Conservation (phyloP, 1,140 invertebrate species). For the Agrypnia vestita region DNA sequence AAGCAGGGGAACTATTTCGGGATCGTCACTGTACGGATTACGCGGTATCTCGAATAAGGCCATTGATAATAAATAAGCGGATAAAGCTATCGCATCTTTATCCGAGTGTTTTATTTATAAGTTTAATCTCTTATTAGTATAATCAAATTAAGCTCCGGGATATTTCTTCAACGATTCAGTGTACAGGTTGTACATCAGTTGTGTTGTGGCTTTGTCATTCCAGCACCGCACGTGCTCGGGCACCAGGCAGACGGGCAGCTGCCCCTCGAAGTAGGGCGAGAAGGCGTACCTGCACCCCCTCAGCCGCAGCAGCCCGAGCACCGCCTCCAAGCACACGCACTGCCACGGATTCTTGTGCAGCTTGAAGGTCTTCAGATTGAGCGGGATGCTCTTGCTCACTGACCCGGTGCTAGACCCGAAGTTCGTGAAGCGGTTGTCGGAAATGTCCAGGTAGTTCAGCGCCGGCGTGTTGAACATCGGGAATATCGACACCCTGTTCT, state of each 20-base stretch:
- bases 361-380: slow-evolving; percentile 16
- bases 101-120: too few species aligned
- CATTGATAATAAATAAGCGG: too few species aligned
- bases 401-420: slow-evolving; percentile 37
- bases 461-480: slow-evolving; percentile 14
- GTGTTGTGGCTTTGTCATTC: slow-evolving; percentile 40
- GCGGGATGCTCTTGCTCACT: slow-evolving; percentile 43
- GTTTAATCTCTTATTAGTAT: too few species aligned
- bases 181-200: slow-evolving; percentile 42
- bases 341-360: slow-evolving; percentile 54
- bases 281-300: slow-evolving; percentile 26
- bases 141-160: not conserved
- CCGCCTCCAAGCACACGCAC: slow-evolving; percentile 48
- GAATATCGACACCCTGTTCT: slow-evolving; percentile 44
- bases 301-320: slow-evolving; percentile 30
- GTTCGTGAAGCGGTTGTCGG: slow-evolving; percentile 51
- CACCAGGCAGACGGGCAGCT: slow-evolving; percentile 48
- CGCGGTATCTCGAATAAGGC: too few species aligned
- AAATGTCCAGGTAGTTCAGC: slow-evolving; percentile 45
- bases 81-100: too few species aligned
- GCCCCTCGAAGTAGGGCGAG: slow-evolving; percentile 33
- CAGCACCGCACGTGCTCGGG: slow-evolving; percentile 19
- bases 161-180: slow-evolving; percentile 23
- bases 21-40: too few species aligned
- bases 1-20: too few species aligned